Evolutionary conservation across 2,113 vertebrate genomes (phyloP).

Genomic region (Ophthalmolycus amberensis): DNA sequence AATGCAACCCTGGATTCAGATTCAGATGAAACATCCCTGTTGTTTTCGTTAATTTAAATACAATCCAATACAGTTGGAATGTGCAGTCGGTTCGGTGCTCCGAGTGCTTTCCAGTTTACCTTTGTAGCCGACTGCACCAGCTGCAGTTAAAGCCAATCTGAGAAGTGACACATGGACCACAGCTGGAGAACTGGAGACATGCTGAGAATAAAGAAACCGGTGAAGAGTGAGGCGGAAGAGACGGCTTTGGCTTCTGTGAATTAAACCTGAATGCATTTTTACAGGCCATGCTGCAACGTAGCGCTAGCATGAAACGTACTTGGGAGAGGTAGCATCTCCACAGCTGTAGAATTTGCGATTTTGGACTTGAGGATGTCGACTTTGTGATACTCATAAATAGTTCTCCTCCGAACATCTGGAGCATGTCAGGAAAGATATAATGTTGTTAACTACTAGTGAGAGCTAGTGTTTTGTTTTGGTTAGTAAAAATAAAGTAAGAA

Average conservation of each 20-base stretch:
- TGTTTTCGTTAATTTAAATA: neutral
- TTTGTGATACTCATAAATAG: conserved; percentile 97
- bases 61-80: neutral
- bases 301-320: conserved; percentile 69
- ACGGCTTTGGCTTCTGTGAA: neutral
- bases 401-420: conserved; percentile 94
- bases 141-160: conserved; percentile 98
- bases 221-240: conserved; percentile 7
- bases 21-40: too few species aligned
- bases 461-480: neutral
- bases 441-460: neutral
- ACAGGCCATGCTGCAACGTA: neutral
- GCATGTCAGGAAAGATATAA: conserved; percentile 13
- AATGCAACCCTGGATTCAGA: neutral
- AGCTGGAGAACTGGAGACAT: conserved; percentile 95
- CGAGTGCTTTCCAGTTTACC: conserved; percentile 80
- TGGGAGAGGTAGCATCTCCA: conserved; percentile 94
- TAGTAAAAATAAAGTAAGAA: neutral
- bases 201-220: conserved; percentile 79
- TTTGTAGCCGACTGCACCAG: conserved; percentile 95
- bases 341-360: conserved; percentile 89
- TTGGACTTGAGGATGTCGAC: conserved; percentile 93
- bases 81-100: neutral
- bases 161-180: conserved; percentile 89
- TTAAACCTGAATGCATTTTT: neutral